Evolutionary conservation across 1,140 invertebrate genomes (phyloP), one percentile per base, ranked within the genome.

Genomic region (Rhyacophila brunnea): DNA sequence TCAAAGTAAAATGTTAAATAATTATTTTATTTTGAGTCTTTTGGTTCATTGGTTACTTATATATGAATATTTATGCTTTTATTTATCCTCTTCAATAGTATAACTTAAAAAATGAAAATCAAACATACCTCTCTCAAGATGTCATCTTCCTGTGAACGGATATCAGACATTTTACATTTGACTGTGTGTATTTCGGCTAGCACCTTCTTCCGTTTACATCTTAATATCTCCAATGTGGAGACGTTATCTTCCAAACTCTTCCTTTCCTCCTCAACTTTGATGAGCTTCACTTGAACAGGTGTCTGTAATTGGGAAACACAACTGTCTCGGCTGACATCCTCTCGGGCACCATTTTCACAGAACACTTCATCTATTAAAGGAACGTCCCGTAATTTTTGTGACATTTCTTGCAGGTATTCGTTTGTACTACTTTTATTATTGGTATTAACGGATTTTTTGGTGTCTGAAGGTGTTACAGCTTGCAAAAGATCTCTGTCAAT

Each of bases 71-170:
- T n/a, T n/a, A n/a, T n/a, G n/a, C n/a, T n/a, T n/a, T n/a, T n/a
- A n/a, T n/a, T n/a, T n/a, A n/a, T n/a, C n/a, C n/a, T n/a, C n/a
- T n/a, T n/a, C n/a, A n/a, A n/a, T n/a, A n/a, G n/a, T 43, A 10
- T 10, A 43, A 43, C 7, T 43, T 10, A 18, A 46, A 18, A 46
- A 9, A 47, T 51, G 32, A 48, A 32, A 50, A 28, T 32, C 7
- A 42, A 66, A 67, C 67, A 71, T 74, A 92, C 91, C 83, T 91
- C 90, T 81, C 88, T 80, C 28, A 89, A 81, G 15, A 91, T 86
- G 73, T 94, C 91, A 70, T 91, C 88, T 68, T 92, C 89, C 68
- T 92, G 90, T 15, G 82, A 83, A 68, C 92, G 87, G 46, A 93
- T 87, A 66, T 92, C 90, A 1, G 84, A 80, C 59, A 93, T 87